These are phyloP conservation scores for Vipera latastei DNA, from an alignment of 2,797 vertebrate species.

Conservation along the genomic window DNA sequence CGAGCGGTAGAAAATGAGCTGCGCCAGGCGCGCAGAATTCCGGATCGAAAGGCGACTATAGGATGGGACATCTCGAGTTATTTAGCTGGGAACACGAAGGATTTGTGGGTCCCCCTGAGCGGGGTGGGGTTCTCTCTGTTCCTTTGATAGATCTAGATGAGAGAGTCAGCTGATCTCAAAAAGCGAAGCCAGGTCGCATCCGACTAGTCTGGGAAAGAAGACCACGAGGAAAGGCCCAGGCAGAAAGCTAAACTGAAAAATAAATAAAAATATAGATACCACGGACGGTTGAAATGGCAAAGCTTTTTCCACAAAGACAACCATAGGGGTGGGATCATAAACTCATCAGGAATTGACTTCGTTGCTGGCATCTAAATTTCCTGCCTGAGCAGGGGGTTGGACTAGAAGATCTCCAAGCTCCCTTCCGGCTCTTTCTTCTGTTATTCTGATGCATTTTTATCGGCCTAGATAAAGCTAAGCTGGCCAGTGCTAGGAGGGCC, in stretches of 20 bases:
- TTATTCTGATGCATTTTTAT: background rate
- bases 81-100: background rate
- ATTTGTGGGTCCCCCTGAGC: background rate
- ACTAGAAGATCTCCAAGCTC: background rate
- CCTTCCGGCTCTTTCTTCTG: background rate
- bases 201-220: background rate
- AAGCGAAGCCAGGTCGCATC: background rate
- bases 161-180: background rate
- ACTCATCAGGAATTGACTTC: background rate
- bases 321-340: background rate
- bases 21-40: background rate
- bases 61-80: background rate
- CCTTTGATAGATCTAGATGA: background rate
- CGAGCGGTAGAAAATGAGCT: background rate
- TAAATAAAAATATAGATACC: background rate
- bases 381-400: background rate
- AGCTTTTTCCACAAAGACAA: background rate
- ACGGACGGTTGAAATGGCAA: background rate
- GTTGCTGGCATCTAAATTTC: background rate
- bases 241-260: background rate
- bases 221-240: no score
- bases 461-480: background rate
- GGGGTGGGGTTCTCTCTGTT: background rate
- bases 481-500: background rate
- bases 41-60: background rate